These are phyloP conservation scores for Nothocercus nigrocapillus DNA, from an alignment of 2,113 vertebrate species.

Conservation along the genomic window DNA sequence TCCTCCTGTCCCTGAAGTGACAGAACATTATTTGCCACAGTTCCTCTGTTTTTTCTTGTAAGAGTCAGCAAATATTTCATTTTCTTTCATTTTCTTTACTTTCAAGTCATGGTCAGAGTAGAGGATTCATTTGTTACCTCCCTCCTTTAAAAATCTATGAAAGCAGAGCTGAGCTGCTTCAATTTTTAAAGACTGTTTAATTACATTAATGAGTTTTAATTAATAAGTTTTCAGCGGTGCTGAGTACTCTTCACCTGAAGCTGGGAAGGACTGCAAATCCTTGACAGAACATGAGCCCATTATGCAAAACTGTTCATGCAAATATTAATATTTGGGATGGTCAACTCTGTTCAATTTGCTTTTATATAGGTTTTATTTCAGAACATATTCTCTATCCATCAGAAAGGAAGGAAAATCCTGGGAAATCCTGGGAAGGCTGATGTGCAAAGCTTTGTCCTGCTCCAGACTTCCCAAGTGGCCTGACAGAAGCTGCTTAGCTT, in stretches of 20 bases:
- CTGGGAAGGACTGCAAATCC: neutral
- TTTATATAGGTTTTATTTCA: neutral
- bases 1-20: neutral
- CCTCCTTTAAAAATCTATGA: neutral
- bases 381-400: neutral
- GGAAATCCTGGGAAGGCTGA: neutral
- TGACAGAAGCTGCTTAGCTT: neutral
- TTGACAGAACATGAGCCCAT: neutral
- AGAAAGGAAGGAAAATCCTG: neutral
- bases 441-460: neutral
- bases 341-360: neutral
- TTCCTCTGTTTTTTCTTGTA: neutral
- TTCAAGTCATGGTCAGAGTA: neutral
- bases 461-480: neutral
- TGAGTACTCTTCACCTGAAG: neutral
- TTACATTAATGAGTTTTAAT: conserved; percentile 5
- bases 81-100: conserved; percentile 26
- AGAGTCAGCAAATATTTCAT: neutral
- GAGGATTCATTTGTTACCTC: neutral
- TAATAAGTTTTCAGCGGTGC: neutral
- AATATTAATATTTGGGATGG: neutral
- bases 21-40: neutral
- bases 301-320: neutral
- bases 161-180: neutral
- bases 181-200: neutral